Conservation (phyloP, 2,888 invertebrate genomes). For the Agriopis marginaria region DNA sequence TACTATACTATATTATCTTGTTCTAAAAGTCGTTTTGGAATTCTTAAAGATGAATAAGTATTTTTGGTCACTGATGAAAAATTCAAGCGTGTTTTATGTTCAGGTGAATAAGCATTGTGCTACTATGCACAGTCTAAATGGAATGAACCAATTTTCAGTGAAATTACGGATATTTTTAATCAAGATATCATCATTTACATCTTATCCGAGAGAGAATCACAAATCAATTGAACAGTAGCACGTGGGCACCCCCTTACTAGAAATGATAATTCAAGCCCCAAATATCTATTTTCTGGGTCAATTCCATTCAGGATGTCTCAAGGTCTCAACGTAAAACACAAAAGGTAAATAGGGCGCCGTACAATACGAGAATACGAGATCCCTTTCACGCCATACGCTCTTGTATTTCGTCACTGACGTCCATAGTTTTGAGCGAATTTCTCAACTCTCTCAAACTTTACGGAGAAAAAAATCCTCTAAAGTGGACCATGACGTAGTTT, state of each 20-base stretch:
- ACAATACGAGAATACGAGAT: conserved; percentile 42
- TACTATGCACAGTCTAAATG: neutral
- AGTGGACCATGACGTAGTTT: too few relatives aligned
- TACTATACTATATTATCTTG: neutral
- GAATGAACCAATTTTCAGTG: too few relatives aligned
- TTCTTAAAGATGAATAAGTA: neutral
- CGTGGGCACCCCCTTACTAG: conserved; percentile 24
- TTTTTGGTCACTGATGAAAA: neutral
- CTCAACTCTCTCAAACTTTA: neutral
- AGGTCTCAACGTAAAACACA: conserved; percentile 30
- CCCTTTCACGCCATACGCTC: conserved; percentile 52
- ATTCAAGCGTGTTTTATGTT: neutral
- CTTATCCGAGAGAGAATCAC: conserved; percentile 3
- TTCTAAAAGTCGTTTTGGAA: neutral
- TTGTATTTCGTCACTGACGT: conserved; percentile 12
- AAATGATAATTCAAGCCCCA: conserved; percentile 23
- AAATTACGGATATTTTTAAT: too few relatives aligned
- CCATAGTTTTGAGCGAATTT: neutral
- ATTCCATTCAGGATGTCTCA: conserved; percentile 36
- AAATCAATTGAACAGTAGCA: conserved; percentile 30
- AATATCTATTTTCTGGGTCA: conserved; percentile 33
- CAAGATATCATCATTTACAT: conserved; percentile 6
- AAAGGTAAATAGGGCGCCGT: conserved; percentile 42
- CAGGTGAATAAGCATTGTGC: neutral
- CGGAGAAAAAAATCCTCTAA: neutral